These are phyloP conservation scores for Pelvicachromis taeniatus DNA, from an alignment of 2,113 vertebrate genomes.

Conservation along the genomic window DNA sequence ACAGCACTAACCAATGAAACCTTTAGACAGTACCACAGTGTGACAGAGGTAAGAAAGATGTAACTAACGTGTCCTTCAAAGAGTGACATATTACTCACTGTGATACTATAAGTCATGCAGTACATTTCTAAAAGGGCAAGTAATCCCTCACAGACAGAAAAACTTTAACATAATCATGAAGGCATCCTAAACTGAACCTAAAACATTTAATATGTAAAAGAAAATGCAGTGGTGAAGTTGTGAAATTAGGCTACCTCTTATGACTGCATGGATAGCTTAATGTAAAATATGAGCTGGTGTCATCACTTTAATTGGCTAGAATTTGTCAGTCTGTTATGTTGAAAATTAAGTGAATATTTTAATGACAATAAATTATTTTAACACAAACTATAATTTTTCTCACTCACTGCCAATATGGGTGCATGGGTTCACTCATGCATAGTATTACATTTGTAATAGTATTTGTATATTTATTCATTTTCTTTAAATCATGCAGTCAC, in stretches of 20 bases:
- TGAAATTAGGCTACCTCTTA: not conserved
- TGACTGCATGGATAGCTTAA: not conserved
- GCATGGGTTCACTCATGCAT: not conserved
- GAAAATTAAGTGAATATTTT: not conserved
- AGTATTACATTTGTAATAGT: not conserved
- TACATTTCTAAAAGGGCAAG: not conserved
- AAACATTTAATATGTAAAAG: not conserved
- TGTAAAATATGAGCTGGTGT: not conserved
- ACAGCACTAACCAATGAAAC: not conserved
- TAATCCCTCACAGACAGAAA: not conserved
- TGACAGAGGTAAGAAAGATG: not conserved
- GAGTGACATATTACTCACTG: not conserved
- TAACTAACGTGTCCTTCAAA: not conserved
- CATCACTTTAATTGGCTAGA: not conserved
- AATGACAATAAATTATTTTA: not conserved
- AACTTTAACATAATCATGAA: not conserved
- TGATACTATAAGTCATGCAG: not conserved
- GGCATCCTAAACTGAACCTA: not conserved
- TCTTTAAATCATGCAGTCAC: too few relatives aligned
- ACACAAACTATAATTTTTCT: not conserved
- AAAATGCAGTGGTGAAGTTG: not conserved
- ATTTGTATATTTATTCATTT: not conserved
- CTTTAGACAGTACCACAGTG: not conserved
- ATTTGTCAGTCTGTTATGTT: not conserved
- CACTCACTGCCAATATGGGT: not conserved